Base-by-base conservation (phyloP, 92 coral and sea anemone genomes). In the Porites cylindrica region DNA sequence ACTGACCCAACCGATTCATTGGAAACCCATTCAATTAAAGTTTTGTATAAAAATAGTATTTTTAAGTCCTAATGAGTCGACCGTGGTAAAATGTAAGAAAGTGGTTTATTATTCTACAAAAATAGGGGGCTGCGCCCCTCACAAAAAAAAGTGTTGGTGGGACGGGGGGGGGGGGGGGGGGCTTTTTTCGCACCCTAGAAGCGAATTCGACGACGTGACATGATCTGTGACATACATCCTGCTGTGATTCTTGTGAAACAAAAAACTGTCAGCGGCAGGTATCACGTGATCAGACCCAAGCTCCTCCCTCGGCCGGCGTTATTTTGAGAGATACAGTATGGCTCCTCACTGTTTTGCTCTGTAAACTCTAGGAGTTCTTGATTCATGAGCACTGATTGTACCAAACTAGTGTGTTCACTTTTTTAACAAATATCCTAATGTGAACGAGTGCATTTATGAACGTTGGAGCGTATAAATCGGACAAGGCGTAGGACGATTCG, bases 211-310 rank as follows among this genome's bases (percentile, higher is more conserved):
- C 63, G 63, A 11, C 17, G 63, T 11, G 17, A 59, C 17, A 59
- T 17, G 17, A 59, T 59, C 12, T 59, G 63, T 17, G 17, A 59
- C 13, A 3, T 17, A 11, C 14, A 12, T 11, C 63, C 19, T 7
- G 5, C 18, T 70, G 75, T 8, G 38, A 52, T 4, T 38, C 56
- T 7, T 52, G 47, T 8, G 17, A 14, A 59, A 59, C 13, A 59
- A 17, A 17, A 1, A 1, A 2, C 86, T 70, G 86, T 84, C 81
- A 62, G 75, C 63, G 81, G 88, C 72, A 79, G 20, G 47, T 13
- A 47, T 32, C 93, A 90, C 90, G 93, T 90, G 93, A 90, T 78
- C 90, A 51, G 90, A 1, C 75, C 93, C 93, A 85, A 83, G 90
- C 93, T 74, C 90, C 93, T 90, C 87, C 86, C 81, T 79, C 82